Evolutionary conservation across 2,888 invertebrate genomes (phyloP).

Genomic region (Stenoptilia bipunctidactyla): DNA sequence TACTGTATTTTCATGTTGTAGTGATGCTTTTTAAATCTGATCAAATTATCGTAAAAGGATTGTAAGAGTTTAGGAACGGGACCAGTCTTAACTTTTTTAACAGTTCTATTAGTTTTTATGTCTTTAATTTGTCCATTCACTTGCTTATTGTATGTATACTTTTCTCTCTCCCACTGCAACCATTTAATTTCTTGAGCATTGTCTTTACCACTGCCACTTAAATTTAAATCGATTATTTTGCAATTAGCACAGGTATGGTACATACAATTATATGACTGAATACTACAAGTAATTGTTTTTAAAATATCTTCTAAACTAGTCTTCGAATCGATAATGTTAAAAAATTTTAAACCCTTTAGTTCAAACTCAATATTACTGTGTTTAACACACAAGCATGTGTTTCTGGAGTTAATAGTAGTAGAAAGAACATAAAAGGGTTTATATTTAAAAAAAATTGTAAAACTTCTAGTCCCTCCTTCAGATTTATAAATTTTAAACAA

Average conservation of each 20-base stretch:
- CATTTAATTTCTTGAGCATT: neutral
- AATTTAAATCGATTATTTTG: neutral
- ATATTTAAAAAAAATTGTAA: constrained; percentile 14
- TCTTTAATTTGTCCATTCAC: neutral
- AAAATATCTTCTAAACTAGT: neutral
- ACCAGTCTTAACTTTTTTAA: neutral
- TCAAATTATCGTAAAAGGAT: neutral
- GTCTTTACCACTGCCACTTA: neutral
- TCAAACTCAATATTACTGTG: constrained; percentile 10
- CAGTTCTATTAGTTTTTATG: too few species aligned
- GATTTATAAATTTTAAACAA: constrained; percentile 12
- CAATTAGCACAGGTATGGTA: constrained; percentile 2
- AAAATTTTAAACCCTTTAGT: neutral
- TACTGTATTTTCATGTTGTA: constrained; percentile 5
- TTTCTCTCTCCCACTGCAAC: too few species aligned
- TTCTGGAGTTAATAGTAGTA: constrained; percentile 8
- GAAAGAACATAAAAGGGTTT: constrained; percentile 16
- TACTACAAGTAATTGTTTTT: neutral
- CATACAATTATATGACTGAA: neutral
- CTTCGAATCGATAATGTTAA: neutral
- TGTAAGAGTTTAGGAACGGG: neutral
- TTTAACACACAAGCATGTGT: constrained; percentile 13
- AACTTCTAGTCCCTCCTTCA: constrained; percentile 13
- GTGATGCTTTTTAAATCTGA: constrained; percentile 7
- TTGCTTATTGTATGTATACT: constrained; percentile 2